Evolutionary conservation across 2,113 vertebrate species (phyloP), one percentile per base, ranked within the genome.

Genomic region (Mixornis gularis): DNA sequence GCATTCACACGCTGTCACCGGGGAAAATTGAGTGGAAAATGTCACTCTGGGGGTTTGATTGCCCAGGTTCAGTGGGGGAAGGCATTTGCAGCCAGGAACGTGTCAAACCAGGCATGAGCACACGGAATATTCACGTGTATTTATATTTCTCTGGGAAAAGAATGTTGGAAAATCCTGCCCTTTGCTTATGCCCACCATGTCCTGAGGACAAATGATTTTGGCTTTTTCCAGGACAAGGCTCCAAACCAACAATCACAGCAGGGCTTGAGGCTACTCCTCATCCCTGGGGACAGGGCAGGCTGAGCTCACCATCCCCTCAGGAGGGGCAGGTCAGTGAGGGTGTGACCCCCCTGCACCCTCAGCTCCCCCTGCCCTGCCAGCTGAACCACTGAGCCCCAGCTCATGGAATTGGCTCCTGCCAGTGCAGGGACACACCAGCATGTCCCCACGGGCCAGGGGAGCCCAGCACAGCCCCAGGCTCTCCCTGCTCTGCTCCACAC

Each of bases 371-470:
- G 34, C 32, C 0, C 21, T 7, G 56, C 38, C 19, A 9, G 30
- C 17, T 2, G 17, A 25, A 0, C 6, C 6, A 1, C 0, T 2
- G 30, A 26, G n/a, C 5, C 76, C 27, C 41, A 38, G 1, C 38
- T 9, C 21, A 0, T 3, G 0, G 9, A 15, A 5, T 0, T 9
- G 63, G 7, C 30, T 51, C 21, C 19, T 0, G 0, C 34, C 17
- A 15, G 46, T 3, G 8, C 46, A 43, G 49, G 48, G 63, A 5
- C 17, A 13, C 58, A 3, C 0, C 65, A 64, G 15, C 78, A 2
- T 1, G 20, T 15, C 38, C 36, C 19, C 7, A 4, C 1, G 53
- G 3, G 3, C 36, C 8, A 13, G 36, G 29, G 0, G 13, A 43
- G 6, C 24, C 1, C 1, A n/a, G 69, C 4, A 3, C 55, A 24